Conservation (phyloP, 2,888 invertebrate species). For the Pyralis farinalis region DNA sequence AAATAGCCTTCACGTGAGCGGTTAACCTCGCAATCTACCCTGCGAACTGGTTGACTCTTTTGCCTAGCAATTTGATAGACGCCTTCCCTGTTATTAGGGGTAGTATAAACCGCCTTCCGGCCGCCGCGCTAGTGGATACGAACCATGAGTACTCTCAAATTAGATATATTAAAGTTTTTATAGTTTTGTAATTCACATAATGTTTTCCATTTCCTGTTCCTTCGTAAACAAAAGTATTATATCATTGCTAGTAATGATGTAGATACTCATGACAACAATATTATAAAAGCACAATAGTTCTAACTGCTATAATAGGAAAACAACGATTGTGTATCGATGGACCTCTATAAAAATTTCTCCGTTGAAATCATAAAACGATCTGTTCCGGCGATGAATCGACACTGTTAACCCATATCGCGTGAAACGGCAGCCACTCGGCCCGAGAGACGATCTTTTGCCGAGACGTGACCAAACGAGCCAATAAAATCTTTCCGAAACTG, state of each 20-base stretch:
- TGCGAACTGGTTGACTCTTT: conserved; percentile 49
- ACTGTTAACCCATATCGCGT: conserved; percentile 59
- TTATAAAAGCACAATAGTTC: background rate
- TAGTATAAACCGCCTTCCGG: conserved; percentile 47
- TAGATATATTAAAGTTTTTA: no score
- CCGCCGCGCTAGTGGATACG: conserved; percentile 26
- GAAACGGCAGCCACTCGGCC: conserved; percentile 51
- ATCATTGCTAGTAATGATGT: no score
- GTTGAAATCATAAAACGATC: conserved; percentile 65
- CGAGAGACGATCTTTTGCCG: conserved; percentile 57
- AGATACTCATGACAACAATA: conserved; percentile 49
- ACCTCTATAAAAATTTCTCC: conserved; percentile 44
- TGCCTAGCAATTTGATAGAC: conserved; percentile 62
- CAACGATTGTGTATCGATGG: conserved; percentile 23
- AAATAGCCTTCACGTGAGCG: conserved; percentile 58
- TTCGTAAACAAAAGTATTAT: no score
- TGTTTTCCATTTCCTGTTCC: no score
- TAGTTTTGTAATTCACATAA: no score
- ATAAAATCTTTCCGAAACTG: conserved; percentile 62
- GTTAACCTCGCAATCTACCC: conserved; percentile 56
- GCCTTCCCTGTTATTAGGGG: conserved; percentile 62
- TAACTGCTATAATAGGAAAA: conserved; percentile 18
- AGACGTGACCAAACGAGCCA: conserved; percentile 66
- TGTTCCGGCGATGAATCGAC: conserved; percentile 55
- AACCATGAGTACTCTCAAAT: no score